Percentiles rank a stretch among this genome's conserved stretches.
Conservation (phyloP, 2,797 vertebrate species). For the Chelidonichthys spinosus region DNA sequence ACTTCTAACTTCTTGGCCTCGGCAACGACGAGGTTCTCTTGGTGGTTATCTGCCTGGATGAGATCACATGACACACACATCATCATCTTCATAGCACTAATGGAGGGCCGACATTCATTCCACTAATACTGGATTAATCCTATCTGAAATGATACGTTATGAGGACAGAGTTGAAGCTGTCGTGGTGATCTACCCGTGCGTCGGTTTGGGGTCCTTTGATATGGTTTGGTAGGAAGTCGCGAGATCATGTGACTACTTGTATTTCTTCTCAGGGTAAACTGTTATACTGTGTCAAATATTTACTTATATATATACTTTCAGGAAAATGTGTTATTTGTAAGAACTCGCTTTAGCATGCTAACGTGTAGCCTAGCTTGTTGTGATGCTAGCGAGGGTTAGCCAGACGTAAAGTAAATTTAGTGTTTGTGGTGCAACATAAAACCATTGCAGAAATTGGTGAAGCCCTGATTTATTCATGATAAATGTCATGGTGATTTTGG, state of each 20-base stretch:
- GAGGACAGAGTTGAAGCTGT: not conserved
- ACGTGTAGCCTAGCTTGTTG: no score
- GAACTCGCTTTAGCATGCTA: not conserved
- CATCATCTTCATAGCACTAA: not conserved
- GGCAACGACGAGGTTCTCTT: conserved; percentile 82
- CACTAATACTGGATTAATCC: not conserved
- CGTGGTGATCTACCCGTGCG: not conserved
- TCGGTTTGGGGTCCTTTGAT: not conserved
- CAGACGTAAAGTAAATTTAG: no score
- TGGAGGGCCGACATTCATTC: not conserved
- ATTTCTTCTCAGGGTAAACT: not conserved
- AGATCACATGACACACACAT: conserved; percentile 24
- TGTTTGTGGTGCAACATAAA: no score
- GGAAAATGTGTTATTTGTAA: not conserved
- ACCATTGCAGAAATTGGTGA: no score
- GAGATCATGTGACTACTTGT: not conserved
- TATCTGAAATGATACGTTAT: not conserved
- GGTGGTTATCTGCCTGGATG: conserved; percentile 87
- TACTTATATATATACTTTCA: no score
- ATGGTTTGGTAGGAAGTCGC: not conserved
- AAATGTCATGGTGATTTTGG: no score
- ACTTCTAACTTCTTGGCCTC: conserved; percentile 78
- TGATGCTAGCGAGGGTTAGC: no score
- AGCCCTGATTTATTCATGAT: no score
- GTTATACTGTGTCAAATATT: no score